Evolutionary conservation across 2,888 invertebrate species (phyloP), one percentile per base, ranked within the genome.

Genomic region (Chymomyza caudatula): DNA sequence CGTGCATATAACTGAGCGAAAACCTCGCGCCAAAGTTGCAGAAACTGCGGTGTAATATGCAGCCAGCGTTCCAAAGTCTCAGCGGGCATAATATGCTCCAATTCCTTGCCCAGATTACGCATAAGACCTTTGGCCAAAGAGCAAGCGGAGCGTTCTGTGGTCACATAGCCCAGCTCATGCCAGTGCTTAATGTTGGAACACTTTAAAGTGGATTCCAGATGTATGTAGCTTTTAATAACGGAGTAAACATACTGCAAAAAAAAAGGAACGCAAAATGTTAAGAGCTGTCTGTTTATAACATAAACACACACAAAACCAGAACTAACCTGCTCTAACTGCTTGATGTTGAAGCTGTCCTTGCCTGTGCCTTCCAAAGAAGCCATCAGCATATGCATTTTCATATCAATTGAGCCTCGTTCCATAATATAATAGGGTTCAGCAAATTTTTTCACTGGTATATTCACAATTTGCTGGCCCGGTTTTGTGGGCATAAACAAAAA

Each of bases 151-250:
- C 93, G 91, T 77, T 93, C 88, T 83, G 92, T 89, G 71, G 92
- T 88, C 56, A 92, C 89, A 83, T 92, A 93, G n/a, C 93, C 93
- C 65, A 92, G 90, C 20, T 91, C 91, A 65, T 92, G 92, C 93
- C 93, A 94, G 29, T 92, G 92, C 77, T 91, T 91, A 76, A 92
- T 93, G 69, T 92, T 92, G 13, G 90, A 89, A 13, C 92, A 91
- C 62, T 91, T 91, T 1, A 68, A 71, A 91, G 92, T 42, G 93
- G 90, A 76, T 93, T 94, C 74, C 94, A 92, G 44, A 94, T 92
- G 87, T 93, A 95, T 92, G 87, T 94, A 95, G 0, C 95, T 95
- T 29, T 94, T 94, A 0, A 95, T 94, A 80, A 95, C 93, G 71
- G 94, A 94, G 87, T 95, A 94, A 70, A 95, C 94, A 87, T 95